Base-by-base conservation (phyloP, 35 echinoderm and acorn worm genomes). In the Nesometra sesokonis region DNA sequence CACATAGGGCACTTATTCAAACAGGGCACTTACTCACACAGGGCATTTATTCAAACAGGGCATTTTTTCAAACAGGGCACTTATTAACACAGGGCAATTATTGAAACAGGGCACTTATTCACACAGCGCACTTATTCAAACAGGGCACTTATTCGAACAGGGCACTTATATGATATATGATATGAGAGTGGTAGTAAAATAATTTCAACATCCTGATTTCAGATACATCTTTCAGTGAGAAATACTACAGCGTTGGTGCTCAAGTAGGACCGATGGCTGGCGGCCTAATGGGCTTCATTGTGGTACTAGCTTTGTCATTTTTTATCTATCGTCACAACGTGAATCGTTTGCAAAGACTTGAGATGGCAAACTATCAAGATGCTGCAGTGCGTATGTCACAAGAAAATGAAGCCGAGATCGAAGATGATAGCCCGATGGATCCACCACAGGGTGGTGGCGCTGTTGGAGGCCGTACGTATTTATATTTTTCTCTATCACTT, bases 261-360 rank as follows among this genome's bases (percentile, higher is more conserved):
- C 96, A 93, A 35, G 90, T 99, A 33, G 96, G 96, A 2, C 93
- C 96, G 0, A 93, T 99, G 17, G 96, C 96, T n/a, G 96, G 96
- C n/a, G 96, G 93, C 77, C 82, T 99, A 37, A 80, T 99, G 43
- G 96, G 93, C 15, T 91, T 93, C 35, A 93, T 99, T 84, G 88
- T 93, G 13, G 90, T 94, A 32, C 84, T 99, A 11, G 88, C 89
- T 36, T 76, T 99, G 29, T 88, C 94, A 39, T 90, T 94, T 32
- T 99, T 94, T 32, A 88, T 94, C 32, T 99, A 99, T 88, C 89
- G 96, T 32, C 96, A 99, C 46, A 93, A 99, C 77, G 86, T 99
- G 9, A 89, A 99, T 57, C 91, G 91, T n/a, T 84, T 92, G 35
- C 90, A 88, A 17, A 77, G 90, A 35, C 52, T 93, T n/a, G 96